These are phyloP conservation scores for Peromyscus aztecus DNA, from an alignment of 2,797 vertebrate species.

Conservation along the genomic window DNA sequence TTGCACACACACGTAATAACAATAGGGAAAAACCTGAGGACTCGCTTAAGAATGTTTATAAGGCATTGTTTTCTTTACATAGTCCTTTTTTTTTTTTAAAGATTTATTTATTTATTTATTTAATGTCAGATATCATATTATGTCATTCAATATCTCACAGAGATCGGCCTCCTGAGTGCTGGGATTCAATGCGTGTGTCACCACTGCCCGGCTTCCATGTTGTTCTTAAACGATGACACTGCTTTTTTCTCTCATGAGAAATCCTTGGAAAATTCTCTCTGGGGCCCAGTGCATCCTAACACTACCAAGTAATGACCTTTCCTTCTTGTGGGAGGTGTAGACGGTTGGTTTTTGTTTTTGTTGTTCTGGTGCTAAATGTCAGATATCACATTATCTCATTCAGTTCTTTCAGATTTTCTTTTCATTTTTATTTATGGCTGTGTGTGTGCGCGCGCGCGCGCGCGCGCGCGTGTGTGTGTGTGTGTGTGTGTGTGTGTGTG, in stretches of 20 bases:
- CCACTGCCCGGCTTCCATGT: background rate
- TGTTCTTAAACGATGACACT: background rate
- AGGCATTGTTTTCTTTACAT: constrained; percentile 5
- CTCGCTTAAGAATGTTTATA: background rate
- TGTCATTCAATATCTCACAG: too few relatives aligned
- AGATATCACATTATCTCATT: too few relatives aligned
- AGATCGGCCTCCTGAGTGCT: too few relatives aligned
- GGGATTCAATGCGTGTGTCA: too few relatives aligned
- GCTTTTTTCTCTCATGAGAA: background rate
- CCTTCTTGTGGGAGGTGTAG: background rate
- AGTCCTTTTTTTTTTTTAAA: background rate
- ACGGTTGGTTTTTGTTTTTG: background rate
- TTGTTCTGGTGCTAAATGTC: background rate
- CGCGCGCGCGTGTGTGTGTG: too few relatives aligned
- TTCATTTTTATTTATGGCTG: too few relatives aligned
- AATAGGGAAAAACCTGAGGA: background rate
- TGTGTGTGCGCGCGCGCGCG: too few relatives aligned
- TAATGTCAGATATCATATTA: too few relatives aligned
- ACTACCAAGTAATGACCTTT: constrained; percentile 18
- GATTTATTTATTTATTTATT: too few relatives aligned
- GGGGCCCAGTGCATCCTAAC: background rate
- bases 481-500: background rate
- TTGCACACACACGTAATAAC: too few relatives aligned
- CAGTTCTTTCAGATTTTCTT: too few relatives aligned
- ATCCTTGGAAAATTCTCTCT: background rate